phyloP scores from a whole-genome alignment of 2,113 vertebrate genomes.

The Odobenus rosmarus region DNA sequence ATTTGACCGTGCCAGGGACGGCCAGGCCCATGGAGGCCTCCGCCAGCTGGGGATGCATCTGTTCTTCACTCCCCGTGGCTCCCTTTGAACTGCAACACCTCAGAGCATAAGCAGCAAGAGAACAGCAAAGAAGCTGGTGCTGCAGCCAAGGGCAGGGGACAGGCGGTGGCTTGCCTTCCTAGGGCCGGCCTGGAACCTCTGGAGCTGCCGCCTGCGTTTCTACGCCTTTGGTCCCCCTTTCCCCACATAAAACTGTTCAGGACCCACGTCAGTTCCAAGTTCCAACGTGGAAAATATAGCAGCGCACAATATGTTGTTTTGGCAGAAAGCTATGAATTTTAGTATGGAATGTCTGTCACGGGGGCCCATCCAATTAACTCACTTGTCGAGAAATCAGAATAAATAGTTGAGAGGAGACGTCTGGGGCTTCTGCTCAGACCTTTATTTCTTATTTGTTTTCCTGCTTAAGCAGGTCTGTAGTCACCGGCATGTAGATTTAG shows the following conservation, averaged over 20 bases:
- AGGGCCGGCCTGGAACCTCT: fast-evolving
- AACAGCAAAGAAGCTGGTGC: neutral
- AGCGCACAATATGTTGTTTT: conserved; percentile 56
- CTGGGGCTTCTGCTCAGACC: neutral
- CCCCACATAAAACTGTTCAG: neutral
- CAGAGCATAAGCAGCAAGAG: neutral
- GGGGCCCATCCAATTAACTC: conserved; percentile 70
- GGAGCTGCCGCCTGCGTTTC: neutral
- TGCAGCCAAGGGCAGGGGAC: too few relatives aligned
- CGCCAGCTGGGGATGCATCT: neutral
- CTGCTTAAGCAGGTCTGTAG: neutral
- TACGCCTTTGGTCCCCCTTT: neutral
- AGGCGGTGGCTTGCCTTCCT: neutral
- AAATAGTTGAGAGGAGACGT: conserved; percentile 29
- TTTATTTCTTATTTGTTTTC: conserved; percentile 44
- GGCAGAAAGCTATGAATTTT: conserved; percentile 68
- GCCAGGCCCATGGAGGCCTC: neutral
- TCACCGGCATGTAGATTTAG: neutral
- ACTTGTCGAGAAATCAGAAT: conserved; percentile 71
- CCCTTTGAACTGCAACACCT: neutral
- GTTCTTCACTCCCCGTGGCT: neutral
- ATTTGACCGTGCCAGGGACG: fast-evolving
- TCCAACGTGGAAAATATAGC: conserved; percentile 46
- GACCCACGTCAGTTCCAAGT: neutral
- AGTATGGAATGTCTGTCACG: conserved; percentile 62